These are phyloP conservation scores for Caenorhabditis parvicauda DNA, from an alignment of 2,888 invertebrate species.

Conservation along the genomic window DNA sequence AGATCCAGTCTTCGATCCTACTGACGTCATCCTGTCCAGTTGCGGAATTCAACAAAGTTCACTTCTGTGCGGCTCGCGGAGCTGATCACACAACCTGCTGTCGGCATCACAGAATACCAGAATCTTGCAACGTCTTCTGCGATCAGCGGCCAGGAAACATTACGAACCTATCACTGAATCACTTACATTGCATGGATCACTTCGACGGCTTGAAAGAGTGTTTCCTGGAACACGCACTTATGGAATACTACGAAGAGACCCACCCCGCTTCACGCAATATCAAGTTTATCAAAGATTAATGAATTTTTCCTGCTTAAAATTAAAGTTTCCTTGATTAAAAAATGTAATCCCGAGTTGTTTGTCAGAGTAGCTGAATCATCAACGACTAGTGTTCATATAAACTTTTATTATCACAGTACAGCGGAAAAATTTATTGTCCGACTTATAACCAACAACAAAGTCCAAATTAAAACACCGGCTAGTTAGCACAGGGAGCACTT, in stretches of 20 bases:
- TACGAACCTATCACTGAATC: slow-evolving; percentile 18
- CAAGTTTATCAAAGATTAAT: neutral
- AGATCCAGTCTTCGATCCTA: slow-evolving; percentile 9
- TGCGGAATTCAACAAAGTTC: slow-evolving; percentile 23
- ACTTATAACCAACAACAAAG: slow-evolving; percentile 22
- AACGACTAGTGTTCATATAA: too few relatives aligned
- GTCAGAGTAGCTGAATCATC: too few relatives aligned
- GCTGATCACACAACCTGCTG: slow-evolving; percentile 37
- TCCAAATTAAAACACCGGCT: slow-evolving; percentile 18
- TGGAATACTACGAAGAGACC: slow-evolving; percentile 28
- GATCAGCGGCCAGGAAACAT: slow-evolving; percentile 31
- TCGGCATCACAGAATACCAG: slow-evolving; percentile 11
- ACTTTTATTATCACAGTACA: too few relatives aligned
- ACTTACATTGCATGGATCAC: slow-evolving; percentile 31
- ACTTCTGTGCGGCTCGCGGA: slow-evolving; percentile 37
- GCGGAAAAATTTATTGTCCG: slow-evolving; percentile 27
- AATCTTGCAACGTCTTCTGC: slow-evolving; percentile 28
- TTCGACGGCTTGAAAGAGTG: slow-evolving; percentile 39
- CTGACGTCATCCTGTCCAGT: slow-evolving; percentile 25
- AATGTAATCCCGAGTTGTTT: too few relatives aligned
- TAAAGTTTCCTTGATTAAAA: too few relatives aligned
- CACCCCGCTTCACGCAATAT: neutral
- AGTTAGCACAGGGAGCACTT: slow-evolving; percentile 16
- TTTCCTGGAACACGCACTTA: slow-evolving; percentile 29
- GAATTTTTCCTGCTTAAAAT: too few relatives aligned